These are phyloP conservation scores for Lutraria lutraria DNA, from an alignment of 2,888 invertebrate species.

Conservation along the genomic window DNA sequence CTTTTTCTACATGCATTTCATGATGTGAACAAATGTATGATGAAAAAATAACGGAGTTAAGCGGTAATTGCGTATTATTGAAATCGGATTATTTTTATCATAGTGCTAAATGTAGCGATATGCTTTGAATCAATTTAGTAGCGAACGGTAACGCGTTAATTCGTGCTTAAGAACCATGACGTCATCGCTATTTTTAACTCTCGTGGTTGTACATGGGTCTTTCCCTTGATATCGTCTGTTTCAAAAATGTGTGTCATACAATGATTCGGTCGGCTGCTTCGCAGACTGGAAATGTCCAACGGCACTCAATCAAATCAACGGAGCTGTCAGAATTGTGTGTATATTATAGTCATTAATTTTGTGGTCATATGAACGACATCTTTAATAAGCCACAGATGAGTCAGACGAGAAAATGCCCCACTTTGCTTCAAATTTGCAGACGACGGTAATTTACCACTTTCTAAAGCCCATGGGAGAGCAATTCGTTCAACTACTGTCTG, in stretches of 20 bases:
- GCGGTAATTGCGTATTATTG: neutral
- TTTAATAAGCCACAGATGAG: constrained; percentile 17
- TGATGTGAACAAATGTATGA: neutral
- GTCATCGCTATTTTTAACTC: constrained; percentile 49
- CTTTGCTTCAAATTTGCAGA: neutral
- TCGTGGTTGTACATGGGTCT: constrained; percentile 32
- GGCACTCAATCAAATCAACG: constrained; percentile 37
- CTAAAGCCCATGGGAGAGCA: neutral
- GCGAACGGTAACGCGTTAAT: constrained; percentile 31
- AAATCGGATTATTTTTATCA: neutral
- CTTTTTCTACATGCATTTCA: neutral
- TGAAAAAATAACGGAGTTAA: neutral
- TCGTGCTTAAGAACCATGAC: constrained; percentile 27
- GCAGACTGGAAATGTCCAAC: constrained; percentile 29
- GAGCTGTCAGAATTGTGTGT: constrained; percentile 29
- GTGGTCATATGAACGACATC: neutral
- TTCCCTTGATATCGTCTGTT: constrained; percentile 51
- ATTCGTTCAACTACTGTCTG: neutral
- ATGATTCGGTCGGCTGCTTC: constrained; percentile 42
- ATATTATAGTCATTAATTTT: constrained; percentile 35
- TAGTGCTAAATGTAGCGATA: neutral
- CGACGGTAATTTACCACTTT: neutral
- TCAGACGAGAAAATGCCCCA: neutral
- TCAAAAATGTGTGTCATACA: constrained; percentile 43
- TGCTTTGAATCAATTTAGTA: neutral